These are phyloP conservation scores for Mus spretus DNA, from an alignment of 2,797 vertebrate species.

Conservation along the genomic window DNA sequence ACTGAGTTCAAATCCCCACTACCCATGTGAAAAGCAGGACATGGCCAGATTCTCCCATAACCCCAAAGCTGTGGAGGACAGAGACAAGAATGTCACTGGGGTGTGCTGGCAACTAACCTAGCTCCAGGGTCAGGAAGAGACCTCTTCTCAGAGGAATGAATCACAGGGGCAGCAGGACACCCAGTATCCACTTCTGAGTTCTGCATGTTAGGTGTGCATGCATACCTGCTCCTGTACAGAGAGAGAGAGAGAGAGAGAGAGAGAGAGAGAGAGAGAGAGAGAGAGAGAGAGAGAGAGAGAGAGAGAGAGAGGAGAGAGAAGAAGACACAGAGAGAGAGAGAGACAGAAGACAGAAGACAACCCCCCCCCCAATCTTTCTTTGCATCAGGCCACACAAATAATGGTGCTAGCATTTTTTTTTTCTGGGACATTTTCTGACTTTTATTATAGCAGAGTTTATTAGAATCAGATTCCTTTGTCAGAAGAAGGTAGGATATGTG, in stretches of 20 bases:
- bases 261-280: neutral
- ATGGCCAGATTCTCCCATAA: neutral
- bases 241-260: too few species aligned
- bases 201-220: neutral
- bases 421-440: constrained; percentile 31
- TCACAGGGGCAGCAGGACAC: neutral
- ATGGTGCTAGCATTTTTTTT: neutral
- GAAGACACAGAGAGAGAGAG: too few species aligned
- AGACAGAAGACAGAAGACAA: too few species aligned
- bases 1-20: neutral
- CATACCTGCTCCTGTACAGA: neutral
- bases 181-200: neutral
- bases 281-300: too few species aligned
- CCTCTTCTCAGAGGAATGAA: neutral
- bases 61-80: neutral
- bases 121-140: neutral
- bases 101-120: neutral
- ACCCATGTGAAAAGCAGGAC: neutral
- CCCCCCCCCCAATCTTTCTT: too few species aligned
- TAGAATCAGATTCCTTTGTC: constrained; percentile 61
- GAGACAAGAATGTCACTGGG: neutral
- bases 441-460: constrained; percentile 48
- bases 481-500: constrained; percentile 35
- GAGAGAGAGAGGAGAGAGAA: too few species aligned
- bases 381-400: constrained; percentile 16